Evolutionary conservation across 1,140 invertebrate species (phyloP).

Genomic region (Drosophila ficusphila): DNA sequence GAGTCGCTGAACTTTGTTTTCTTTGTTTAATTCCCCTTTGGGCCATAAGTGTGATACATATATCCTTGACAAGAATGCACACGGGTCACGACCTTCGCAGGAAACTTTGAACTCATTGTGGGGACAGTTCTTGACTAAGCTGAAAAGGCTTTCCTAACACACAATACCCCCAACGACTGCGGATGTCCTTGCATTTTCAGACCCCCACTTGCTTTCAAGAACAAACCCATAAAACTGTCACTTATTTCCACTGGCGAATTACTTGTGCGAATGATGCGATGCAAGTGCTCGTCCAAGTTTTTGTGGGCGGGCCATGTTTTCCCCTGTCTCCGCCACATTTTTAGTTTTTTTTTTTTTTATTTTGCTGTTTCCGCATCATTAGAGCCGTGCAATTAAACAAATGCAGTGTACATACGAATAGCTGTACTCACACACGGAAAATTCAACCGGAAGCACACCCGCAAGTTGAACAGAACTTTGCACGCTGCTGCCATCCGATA

Average conservation of each 20-base stretch:
- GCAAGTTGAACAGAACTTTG: constrained; percentile 34
- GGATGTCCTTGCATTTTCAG: constrained; percentile 22
- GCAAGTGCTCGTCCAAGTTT: constrained; percentile 9
- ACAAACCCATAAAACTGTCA: constrained; percentile 70
- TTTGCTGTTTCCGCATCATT: constrained; percentile 60
- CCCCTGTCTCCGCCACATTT: not conserved
- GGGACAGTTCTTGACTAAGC: not conserved
- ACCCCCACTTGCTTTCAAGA: constrained; percentile 26
- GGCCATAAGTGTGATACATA: not conserved
- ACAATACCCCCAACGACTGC: not conserved
- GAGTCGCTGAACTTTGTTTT: constrained; percentile 8
- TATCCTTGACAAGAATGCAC: constrained; percentile 1
- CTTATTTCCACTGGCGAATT: constrained; percentile 30
- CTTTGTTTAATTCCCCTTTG: not conserved
- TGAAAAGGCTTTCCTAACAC: not conserved
- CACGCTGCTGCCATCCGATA: constrained; percentile 30
- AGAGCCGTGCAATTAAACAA: constrained; percentile 66
- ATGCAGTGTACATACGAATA: constrained; percentile 36
- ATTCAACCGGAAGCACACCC: constrained; percentile 47
- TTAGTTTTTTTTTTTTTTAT: not conserved
- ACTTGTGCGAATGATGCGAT: constrained; percentile 8
- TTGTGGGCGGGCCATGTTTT: constrained; percentile 24
- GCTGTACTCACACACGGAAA: constrained; percentile 3
- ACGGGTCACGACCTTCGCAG: constrained; percentile 33
- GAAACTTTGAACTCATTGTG: constrained; percentile 52